Evolutionary conservation across 2,797 vertebrate species (phyloP).

Genomic region (Antrozous pallidus): DNA sequence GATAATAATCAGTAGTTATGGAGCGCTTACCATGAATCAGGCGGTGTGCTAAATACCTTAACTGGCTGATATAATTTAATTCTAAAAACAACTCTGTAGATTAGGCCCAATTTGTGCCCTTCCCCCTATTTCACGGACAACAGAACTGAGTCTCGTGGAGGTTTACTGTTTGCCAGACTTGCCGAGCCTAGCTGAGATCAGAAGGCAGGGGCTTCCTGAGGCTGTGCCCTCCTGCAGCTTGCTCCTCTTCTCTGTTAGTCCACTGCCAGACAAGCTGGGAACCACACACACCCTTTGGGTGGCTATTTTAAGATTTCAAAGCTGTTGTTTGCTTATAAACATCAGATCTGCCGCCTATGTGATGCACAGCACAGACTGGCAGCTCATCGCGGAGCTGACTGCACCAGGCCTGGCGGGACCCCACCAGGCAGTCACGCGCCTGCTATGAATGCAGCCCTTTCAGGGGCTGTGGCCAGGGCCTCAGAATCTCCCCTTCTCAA

Average conservation of each 20-base stretch:
- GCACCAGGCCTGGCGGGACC: not conserved
- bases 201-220: not conserved
- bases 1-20: not conserved
- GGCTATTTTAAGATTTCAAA: constrained; percentile 54
- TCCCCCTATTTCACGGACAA: not conserved
- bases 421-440: not conserved
- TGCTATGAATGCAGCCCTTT: constrained; percentile 72
- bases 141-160: not conserved
- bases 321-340: constrained; percentile 65
- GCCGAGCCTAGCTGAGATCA: not conserved
- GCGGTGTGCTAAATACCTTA: not conserved
- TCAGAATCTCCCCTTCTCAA: constrained; percentile 41
- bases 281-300: not conserved
- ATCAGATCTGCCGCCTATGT: constrained; percentile 48
- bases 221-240: not conserved
- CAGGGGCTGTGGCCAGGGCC: constrained; percentile 53
- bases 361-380: not conserved
- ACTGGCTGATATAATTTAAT: not conserved
- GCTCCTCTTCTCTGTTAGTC: not conserved
- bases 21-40: not conserved
- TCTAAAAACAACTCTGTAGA: not conserved
- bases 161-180: not conserved
- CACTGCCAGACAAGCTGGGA: not conserved
- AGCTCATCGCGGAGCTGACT: not conserved
- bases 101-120: not conserved